phyloP scores from a whole-genome alignment of 2,888 invertebrate species.

The Acanthoscelides obtectus region DNA sequence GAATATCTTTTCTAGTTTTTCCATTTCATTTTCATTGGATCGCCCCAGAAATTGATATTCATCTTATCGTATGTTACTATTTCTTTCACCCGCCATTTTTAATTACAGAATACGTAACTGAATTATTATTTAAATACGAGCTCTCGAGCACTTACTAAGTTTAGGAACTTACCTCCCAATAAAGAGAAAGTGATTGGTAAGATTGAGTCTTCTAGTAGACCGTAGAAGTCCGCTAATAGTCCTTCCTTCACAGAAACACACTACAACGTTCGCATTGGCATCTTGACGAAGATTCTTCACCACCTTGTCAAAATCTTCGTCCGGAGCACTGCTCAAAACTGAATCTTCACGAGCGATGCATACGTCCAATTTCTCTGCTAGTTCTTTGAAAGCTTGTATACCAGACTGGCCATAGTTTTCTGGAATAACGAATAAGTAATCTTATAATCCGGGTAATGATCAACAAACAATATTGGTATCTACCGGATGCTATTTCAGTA shows the following conservation, averaged over 20 bases:
- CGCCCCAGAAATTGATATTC: too few relatives aligned
- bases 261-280: constrained; percentile 57
- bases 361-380: constrained; percentile 61
- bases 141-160: too few relatives aligned
- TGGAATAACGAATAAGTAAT: too few relatives aligned
- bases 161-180: constrained; percentile 56
- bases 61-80: too few relatives aligned
- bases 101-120: too few relatives aligned
- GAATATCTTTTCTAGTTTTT: too few relatives aligned
- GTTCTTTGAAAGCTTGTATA: constrained; percentile 67
- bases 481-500: too few relatives aligned
- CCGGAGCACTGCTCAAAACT: constrained; percentile 56
- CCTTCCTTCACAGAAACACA: constrained; percentile 77
- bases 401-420: constrained; percentile 75
- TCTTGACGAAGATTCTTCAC: constrained; percentile 54
- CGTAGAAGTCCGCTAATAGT: constrained; percentile 62
- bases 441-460: too few relatives aligned
- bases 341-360: constrained; percentile 69
- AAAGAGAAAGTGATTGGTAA: constrained; percentile 58
- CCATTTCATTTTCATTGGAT: too few relatives aligned
- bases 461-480: too few relatives aligned
- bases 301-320: constrained; percentile 54
- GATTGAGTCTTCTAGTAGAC: constrained; percentile 55
- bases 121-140: too few relatives aligned
- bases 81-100: too few relatives aligned